Base-by-base conservation (phyloP, 2,797 vertebrate species). In the Chromobotia macracanthus region DNA sequence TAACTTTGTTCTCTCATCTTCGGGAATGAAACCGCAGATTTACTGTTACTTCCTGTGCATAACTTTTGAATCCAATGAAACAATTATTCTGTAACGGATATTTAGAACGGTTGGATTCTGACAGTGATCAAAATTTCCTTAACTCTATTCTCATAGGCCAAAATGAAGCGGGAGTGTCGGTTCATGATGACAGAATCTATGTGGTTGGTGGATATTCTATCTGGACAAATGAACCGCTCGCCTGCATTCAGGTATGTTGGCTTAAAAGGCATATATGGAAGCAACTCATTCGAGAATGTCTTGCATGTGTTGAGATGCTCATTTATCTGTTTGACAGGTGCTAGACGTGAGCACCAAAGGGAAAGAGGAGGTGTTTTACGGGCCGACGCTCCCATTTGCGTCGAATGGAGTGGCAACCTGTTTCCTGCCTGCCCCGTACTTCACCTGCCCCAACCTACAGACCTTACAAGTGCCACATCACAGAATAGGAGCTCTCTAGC, bases 181-280 rank as follows among this genome's bases (percentile, higher is more conserved):
- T 98, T 77, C 96, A 99, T 76, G 95, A 95, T 76, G 95, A 95
- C 88, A 95, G 97, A 90, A 97, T 99, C 92, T 99, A 99, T 88
- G 95, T 98, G 91, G 97, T 99, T 72, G 97, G 97, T 78, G 97
- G 97, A 80, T 99, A 99, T 89, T 99, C 97, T 10, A 98, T 99
- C 91, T 98, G 97, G 97, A 99, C 97, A 89, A 99, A 99, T 79
- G 97, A 98, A 92, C 97, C 97, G 78, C 91, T 98, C 90, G 96
- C 96, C 25, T 99, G 97, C 91, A 99, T 99, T 91, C 97, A 99
- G 96, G 97, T 98, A 90, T 93, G 94, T 72, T 38, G 8, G n/a
- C 18, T 53, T 48, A 0, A 51, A 58, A 21, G 64, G 13, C n/a
- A 61, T 15, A 38, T 50, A 19, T 25, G 44, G 63, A 13, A 60